These are phyloP conservation scores for human (Homo sapiens) DNA, from an alignment of 2,113 vertebrate species.

Conservation along the genomic window GRCh38 chr3:47980001-47980500, in stretches of 20 bases:
- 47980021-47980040: too few species aligned
- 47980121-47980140: background rate
- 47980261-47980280: background rate
- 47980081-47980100: too few species aligned
- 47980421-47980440: constrained; percentile 39
- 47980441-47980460: background rate
- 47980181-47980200: background rate
- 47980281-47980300: background rate
- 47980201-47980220: background rate
- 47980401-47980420: background rate
- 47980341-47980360: background rate
- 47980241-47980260: background rate
- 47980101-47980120: too few species aligned
- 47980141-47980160: background rate
- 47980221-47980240: background rate
- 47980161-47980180: constrained; percentile 1
- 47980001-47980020: too few species aligned
- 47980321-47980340: background rate
- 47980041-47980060: too few species aligned
- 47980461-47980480: background rate
- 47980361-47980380: constrained; percentile 22
- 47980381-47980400: background rate
- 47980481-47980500: constrained; percentile 13
- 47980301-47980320: background rate
- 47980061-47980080: too few species aligned